A percentile compares a stretch with the other conserved stretches of the same genome.
These are phyloP conservation scores for Adineta ricciae DNA, from an alignment of 2,888 invertebrate genomes.

Conservation along the genomic window DNA sequence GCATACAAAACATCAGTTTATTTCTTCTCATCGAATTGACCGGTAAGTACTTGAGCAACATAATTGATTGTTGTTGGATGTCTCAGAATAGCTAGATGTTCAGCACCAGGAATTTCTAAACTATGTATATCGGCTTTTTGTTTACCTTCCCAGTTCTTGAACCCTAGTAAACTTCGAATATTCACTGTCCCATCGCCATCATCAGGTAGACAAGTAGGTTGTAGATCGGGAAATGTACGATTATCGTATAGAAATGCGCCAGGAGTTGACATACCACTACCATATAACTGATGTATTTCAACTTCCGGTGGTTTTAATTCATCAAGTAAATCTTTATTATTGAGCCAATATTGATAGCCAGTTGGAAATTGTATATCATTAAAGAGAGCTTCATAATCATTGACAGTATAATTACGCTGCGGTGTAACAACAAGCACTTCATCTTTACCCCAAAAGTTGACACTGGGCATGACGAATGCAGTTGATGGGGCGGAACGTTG, in stretches of 20 bases:
- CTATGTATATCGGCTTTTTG: constrained; percentile 59
- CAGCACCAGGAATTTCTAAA: constrained; percentile 57
- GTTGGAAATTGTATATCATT: constrained; percentile 66
- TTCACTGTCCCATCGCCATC: constrained; percentile 97
- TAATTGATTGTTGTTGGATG: constrained; percentile 37
- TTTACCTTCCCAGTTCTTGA: constrained; percentile 62
- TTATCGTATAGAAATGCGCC: constrained; percentile 39
- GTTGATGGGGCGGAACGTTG: constrained; percentile 88
- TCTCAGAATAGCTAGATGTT: constrained; percentile 67
- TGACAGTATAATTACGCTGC: constrained; percentile 67
- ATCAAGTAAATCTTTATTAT: constrained; percentile 61
- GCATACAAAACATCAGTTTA: constrained; percentile 15
- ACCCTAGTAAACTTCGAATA: constrained; percentile 70
- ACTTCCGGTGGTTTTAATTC: constrained; percentile 62
- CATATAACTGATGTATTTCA: constrained; percentile 57
- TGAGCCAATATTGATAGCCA: constrained; percentile 81
- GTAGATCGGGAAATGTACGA: constrained; percentile 37
- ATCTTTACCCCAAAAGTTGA: constrained; percentile 69
- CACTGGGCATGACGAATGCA: constrained; percentile 85
- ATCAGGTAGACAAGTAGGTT: constrained; percentile 55
- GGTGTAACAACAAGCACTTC: constrained; percentile 70
- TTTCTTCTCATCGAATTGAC: constrained; percentile 37
- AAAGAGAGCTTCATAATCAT: constrained; percentile 66
- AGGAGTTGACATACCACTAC: constrained; percentile 45
- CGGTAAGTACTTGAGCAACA: constrained; percentile 35